Evolutionary conservation across 2,888 invertebrate genomes (phyloP), one percentile per base, ranked within the genome.

Genomic region (Podabrus alpinus): DNA sequence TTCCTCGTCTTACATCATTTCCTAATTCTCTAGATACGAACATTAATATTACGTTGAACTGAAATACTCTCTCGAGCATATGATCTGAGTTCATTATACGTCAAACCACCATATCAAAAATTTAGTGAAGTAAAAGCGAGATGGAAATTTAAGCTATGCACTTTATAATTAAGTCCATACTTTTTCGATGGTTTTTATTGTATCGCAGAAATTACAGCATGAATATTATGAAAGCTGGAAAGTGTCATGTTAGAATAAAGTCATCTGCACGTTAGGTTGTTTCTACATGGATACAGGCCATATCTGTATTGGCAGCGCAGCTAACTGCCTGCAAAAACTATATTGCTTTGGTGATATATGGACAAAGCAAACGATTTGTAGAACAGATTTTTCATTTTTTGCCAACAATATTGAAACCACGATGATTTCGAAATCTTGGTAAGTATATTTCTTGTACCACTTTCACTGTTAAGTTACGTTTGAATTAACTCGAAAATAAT

Each of bases 341-440:
- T 82, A 82, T 82, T 82, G 81, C 78, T 73, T 72, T 71, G 71
- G 79, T 82, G 81, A 82, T 82, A 82, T 81, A 82, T 82, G 82
- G 80, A 79, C 79, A 81, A 80, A 75, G 77, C 76, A 77, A 75
- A 78, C 81, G 81, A 81, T 80, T 81, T 81, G 75, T 77, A 75
- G 78, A 76, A 71, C 77, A 79, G 77, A 72, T 79, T 79, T 77
- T 77, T 73, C 73, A 77, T 78, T 80, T 78, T 74, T 72, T 15
- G 66, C 67, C 16, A 74, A 68, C 77, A 76, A 76, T 72, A 75
- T 77, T 75, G 68, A 62, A 68, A 68, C 72, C 60, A 60, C 45
- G 66, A 68, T 64, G 64, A 64, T 68, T 73, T 73, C 21, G 15
- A 62, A 62, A 68, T 69, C 68, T 62, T 68, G 24, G 68, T 25